These are phyloP conservation scores for Ommatoiulus sabulosus DNA, from an alignment of 2,888 invertebrate genomes.

Conservation along the genomic window DNA sequence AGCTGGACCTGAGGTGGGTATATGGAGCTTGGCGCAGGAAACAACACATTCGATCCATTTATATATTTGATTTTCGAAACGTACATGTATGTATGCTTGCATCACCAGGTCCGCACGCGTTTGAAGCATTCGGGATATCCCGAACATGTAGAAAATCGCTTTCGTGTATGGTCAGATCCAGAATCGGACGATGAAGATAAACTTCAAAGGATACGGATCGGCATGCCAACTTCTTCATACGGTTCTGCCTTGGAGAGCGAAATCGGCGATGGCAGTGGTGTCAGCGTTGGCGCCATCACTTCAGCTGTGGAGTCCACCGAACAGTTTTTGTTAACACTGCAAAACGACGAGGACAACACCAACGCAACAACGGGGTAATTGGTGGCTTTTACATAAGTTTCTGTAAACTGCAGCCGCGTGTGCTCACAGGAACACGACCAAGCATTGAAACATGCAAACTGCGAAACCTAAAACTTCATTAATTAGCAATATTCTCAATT, in stretches of 20 bases:
- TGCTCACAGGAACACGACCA: too few relatives aligned
- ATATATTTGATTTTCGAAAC: not conserved
- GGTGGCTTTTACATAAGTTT: too few relatives aligned
- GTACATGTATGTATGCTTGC: not conserved
- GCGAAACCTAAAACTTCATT: too few relatives aligned
- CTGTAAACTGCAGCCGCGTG: too few relatives aligned
- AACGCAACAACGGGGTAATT: too few relatives aligned
- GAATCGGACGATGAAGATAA: not conserved
- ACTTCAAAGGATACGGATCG: not conserved
- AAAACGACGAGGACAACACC: not conserved
- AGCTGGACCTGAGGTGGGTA: not conserved
- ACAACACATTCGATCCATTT: not conserved
- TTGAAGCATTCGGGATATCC: slow-evolving; percentile 10
- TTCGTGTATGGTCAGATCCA: not conserved
- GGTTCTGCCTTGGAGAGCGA: not conserved
- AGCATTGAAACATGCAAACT: too few relatives aligned
- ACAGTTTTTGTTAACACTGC: not conserved
- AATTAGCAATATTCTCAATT: too few relatives aligned
- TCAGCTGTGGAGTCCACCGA: not conserved
- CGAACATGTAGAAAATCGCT: not conserved
- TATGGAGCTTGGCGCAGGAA: not conserved
- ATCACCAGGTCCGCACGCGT: not conserved
- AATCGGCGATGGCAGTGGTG: not conserved
- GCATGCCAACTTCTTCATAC: slow-evolving; percentile 8
- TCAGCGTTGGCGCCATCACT: not conserved